These are phyloP conservation scores for Numida meleagris DNA, from an alignment of 2,113 vertebrate genomes.

Conservation along the genomic window DNA sequence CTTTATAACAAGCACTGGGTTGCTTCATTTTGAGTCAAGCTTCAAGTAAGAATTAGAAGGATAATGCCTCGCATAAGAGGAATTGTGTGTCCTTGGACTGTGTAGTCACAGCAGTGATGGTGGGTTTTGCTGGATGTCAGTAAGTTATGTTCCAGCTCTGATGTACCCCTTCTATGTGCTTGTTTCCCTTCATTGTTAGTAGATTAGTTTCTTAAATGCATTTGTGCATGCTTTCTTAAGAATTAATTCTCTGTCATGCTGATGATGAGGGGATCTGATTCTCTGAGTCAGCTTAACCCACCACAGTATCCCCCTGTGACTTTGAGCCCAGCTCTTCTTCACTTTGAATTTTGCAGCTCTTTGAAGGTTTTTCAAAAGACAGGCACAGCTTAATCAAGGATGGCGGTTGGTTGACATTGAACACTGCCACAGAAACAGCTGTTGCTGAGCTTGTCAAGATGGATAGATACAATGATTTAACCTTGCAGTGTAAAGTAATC, in stretches of 20 bases:
- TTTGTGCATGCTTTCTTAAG: not conserved
- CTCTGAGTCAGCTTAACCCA: not conserved
- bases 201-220: not conserved
- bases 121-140: not conserved
- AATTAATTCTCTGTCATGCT: not conserved
- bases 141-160: not conserved
- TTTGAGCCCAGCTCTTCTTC: slow-evolving; percentile 23
- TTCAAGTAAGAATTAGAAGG: not conserved
- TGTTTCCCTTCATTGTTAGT: not conserved
- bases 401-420: not conserved
- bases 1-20: not conserved
- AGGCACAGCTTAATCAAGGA: not conserved
- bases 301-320: not conserved
- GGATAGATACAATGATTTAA: slow-evolving; percentile 53
- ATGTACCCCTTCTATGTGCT: not conserved
- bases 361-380: slow-evolving; percentile 15
- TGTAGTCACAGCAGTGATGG: not conserved
- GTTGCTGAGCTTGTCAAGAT: slow-evolving; percentile 11
- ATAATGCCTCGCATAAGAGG: not conserved
- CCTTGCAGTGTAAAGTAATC: not conserved
- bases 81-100: not conserved
- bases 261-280: rapidly evolving
- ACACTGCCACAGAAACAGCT: not conserved
- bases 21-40: rapidly evolving
- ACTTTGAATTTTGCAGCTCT: slow-evolving; percentile 6